Base-by-base conservation (phyloP, 2,888 invertebrate genomes). In the Frankliniella fusca region DNA sequence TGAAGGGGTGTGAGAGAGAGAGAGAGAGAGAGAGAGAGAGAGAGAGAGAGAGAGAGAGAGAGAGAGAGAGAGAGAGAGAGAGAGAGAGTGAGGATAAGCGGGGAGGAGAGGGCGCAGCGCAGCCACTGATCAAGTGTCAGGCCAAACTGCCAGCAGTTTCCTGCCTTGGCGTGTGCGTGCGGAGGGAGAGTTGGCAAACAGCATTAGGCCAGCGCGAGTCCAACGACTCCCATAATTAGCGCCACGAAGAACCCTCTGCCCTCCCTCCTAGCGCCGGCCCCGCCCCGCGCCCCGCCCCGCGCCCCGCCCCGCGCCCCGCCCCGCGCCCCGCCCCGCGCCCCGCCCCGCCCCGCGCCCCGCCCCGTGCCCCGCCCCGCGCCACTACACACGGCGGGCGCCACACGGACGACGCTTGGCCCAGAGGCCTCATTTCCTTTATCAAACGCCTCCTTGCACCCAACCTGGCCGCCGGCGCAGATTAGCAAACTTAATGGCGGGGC, bases 371-470 rank as follows among this genome's bases (percentile, higher is more conserved):
- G 8, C 54, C 54, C 54, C 54, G 54, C 50, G 50, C 61, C 61
- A n/a, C 61, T 38, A 38, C 38, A 38, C 38, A 38, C 38, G 38
- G 38, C n/a, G n/a, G n/a, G n/a, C n/a, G 38, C 38, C 3, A 2
- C 38, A 38, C 61, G 15, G 61, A 11, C 61, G n/a, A 18, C 27
- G 70, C 12, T 76, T 27, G 38, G 38, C 38, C 38, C 38, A 38
- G 27, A 76, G 70, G 27, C 70, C 70, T 76, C 70, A 76, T 23
- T 76, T 76, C 70, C 70, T 76, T 76, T 76, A 76, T 76, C 70
- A 76, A 76, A 12, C 27, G 70, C 70, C 23, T 9, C 8, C 20
- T 7, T 18, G 20, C 61, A 20, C 61, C 61, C 61, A n/a, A 18
- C 61, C 61, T 61, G 61, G 61, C 20, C 61, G 61, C 54, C 54